phyloP scores from a whole-genome alignment of 2,113 vertebrate species.

The Monopterus albus region DNA sequence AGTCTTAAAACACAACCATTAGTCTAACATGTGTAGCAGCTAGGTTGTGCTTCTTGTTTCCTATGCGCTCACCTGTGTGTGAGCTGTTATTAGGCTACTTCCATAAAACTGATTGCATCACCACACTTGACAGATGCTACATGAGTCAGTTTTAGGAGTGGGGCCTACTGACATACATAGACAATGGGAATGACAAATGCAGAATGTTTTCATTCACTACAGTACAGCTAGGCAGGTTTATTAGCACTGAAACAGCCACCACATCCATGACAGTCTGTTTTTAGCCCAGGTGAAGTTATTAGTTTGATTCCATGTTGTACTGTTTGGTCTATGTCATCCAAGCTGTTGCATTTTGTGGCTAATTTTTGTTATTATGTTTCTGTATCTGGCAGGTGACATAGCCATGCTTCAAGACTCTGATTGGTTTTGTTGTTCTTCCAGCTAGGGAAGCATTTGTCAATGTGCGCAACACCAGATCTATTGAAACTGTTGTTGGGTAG shows the following conservation, averaged over 20 bases:
- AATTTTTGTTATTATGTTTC: too few species aligned
- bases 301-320: not conserved
- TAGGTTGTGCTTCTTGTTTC: conserved; percentile 15
- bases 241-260: not conserved
- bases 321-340: too few species aligned
- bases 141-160: conserved; percentile 50
- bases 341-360: too few species aligned
- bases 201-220: not conserved
- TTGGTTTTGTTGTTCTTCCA: too few species aligned
- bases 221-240: conserved; percentile 52
- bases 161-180: conserved; percentile 1
- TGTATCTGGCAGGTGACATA: too few species aligned
- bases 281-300: not conserved
- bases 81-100: conserved; percentile 21
- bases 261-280: not conserved
- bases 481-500: not conserved
- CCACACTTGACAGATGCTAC: conserved; percentile 1
- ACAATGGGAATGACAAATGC: not conserved
- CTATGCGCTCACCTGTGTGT: conserved; percentile 9
- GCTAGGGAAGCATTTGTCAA: too few species aligned
- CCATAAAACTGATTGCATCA: conserved; percentile 30
- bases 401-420: too few species aligned
- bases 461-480: too few species aligned
- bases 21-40: not conserved
- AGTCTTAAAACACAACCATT: conserved; percentile 8